Base-by-base conservation (phyloP, 1,140 invertebrate species). In the Pseudachorutes palmiensis region DNA sequence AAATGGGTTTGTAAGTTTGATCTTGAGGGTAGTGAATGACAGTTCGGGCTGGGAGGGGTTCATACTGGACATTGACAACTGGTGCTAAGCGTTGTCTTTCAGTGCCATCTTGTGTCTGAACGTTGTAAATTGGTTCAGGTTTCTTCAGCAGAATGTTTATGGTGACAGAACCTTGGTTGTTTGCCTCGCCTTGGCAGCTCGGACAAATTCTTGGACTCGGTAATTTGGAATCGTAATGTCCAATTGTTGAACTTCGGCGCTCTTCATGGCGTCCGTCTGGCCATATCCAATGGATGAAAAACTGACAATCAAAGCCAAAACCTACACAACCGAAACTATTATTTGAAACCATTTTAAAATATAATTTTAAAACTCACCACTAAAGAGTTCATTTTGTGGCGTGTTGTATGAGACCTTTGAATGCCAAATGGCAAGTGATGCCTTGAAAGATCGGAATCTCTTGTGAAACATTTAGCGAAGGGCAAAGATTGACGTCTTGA, bases 181-280 rank as follows among this genome's bases (percentile, higher is more conserved):
- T 5, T 9, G 59, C n/a, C 31, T 67, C 62, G 66, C 62, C 59
- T 63, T n/a, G n/a, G 51, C 66, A 55, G 66, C 66, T 30, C 60
- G 59, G 32, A 67, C 62, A 41, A 67, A 45, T 45, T 67, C 66
- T 33, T 67, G 59, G 24, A 67, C 41, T 55, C 58, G 59, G 66
- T 67, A 67, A 29, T 67, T 67, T 19, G 66, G 66, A 24, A 67
- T 60, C 33, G 41, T 58, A 57, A 67, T 57, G 30, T 67, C 61
- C 26, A 67, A 22, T 3, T 59, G n/a, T 62, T 67, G 59, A 29
- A 36, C 24, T 30, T 61, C 66, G 31, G 36, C 36, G 24, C 55
- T 22, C 28, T 29, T 22, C 28, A 58, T n/a, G n/a, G n/a, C n/a
- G n/a, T 9, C 55, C 55, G 24, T 5, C 5, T 5, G 24, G 24